A percentile compares a stretch with the other conserved stretches of the same genome.
Evolutionary conservation across 2,797 vertebrate species (phyloP).

Genomic region (Sebastes reedi): DNA sequence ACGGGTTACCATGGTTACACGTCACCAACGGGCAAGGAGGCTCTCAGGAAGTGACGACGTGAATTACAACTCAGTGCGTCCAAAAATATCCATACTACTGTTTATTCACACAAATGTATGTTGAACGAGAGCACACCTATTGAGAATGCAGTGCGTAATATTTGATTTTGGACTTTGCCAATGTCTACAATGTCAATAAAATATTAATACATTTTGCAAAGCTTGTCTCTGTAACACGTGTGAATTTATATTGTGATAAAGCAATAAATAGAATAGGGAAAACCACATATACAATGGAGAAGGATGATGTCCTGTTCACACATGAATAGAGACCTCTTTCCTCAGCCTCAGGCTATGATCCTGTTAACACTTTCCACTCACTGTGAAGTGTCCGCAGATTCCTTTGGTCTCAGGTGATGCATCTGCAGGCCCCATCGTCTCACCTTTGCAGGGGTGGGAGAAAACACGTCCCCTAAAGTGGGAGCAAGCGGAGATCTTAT

Average conservation of each 20-base stretch:
- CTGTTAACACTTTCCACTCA: slow-evolving; percentile 32
- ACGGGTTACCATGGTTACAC: too few species aligned
- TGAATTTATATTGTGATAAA: neutral
- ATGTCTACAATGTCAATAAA: neutral
- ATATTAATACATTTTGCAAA: neutral
- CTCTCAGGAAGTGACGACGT: too few species aligned
- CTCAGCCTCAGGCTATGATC: slow-evolving; percentile 1
- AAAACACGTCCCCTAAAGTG: neutral
- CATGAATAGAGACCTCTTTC: slow-evolving; percentile 16
- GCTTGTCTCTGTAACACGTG: neutral
- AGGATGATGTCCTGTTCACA: neutral
- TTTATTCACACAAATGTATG: too few species aligned
- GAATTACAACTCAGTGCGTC: too few species aligned
- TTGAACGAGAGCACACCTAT: too few species aligned
- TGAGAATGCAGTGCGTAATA: too few species aligned
- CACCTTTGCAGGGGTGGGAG: slow-evolving; percentile 4
- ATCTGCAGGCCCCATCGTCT: slow-evolving; percentile 16
- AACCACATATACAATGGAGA: neutral
- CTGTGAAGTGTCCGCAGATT: slow-evolving; percentile 29
- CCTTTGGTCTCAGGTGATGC: slow-evolving; percentile 33
- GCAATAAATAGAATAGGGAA: neutral
- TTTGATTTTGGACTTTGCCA: too few species aligned
- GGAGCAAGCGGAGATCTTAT: slow-evolving; percentile 5
- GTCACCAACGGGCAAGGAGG: rapidly evolving
- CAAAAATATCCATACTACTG: too few species aligned